These are phyloP conservation scores for Tiliacea citrago DNA, from an alignment of 2,888 invertebrate species.

Conservation along the genomic window DNA sequence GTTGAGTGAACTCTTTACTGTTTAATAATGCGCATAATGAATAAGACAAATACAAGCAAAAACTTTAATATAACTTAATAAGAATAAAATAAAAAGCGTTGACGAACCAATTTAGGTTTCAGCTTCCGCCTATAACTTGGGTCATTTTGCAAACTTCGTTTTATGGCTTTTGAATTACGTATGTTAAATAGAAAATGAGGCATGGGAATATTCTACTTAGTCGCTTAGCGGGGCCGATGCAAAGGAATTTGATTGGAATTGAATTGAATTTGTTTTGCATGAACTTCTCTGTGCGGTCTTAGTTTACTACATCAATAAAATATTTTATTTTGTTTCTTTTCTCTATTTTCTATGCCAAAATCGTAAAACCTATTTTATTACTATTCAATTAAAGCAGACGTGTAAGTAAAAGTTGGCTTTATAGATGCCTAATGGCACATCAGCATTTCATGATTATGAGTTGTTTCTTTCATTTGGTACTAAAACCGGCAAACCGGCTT, in stretches of 20 bases:
- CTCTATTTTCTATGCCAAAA: constrained; percentile 57
- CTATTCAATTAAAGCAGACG: constrained; percentile 63
- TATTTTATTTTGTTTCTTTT: constrained; percentile 65
- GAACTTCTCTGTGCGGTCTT: constrained; percentile 62
- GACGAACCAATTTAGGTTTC: constrained; percentile 34
- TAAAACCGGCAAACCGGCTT: constrained; percentile 44
- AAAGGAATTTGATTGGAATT: constrained; percentile 74
- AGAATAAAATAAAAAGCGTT: constrained; percentile 31
- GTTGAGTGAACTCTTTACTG: constrained; percentile 33
- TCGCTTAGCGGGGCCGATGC: constrained; percentile 61
- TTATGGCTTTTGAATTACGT: constrained; percentile 83
- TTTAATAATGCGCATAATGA: constrained; percentile 22
- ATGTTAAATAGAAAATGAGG: constrained; percentile 82
- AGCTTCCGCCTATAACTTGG: constrained; percentile 71
- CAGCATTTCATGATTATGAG: constrained; percentile 44
- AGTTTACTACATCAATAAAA: constrained; percentile 68
- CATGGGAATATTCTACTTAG: constrained; percentile 80
- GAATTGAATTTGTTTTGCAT: constrained; percentile 72
- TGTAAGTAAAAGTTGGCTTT: constrained; percentile 49
- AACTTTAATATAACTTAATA: constrained; percentile 14
- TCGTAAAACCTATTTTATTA: constrained; percentile 64
- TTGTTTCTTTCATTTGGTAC: constrained; percentile 52
- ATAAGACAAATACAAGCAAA: constrained; percentile 30
- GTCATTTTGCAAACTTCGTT: constrained; percentile 71
- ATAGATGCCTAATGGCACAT: constrained; percentile 53